phyloP scores from a whole-genome alignment of 2,888 invertebrate genomes.

The Dermolepida albohirtum region DNA sequence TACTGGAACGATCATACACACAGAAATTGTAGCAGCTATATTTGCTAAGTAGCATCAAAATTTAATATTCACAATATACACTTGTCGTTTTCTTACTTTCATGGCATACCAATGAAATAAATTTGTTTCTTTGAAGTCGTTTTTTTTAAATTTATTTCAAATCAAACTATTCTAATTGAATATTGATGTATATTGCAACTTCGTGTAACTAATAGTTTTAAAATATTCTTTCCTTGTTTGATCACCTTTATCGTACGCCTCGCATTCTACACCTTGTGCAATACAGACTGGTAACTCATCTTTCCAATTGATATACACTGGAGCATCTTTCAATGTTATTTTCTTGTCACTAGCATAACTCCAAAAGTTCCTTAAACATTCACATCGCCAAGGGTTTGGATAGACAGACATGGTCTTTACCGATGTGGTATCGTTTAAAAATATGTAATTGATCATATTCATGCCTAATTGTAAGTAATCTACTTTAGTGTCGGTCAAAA shows the following conservation, averaged over 20 bases:
- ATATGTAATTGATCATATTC: slow-evolving; percentile 35
- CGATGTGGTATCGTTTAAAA: slow-evolving; percentile 1
- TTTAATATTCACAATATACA: too few relatives aligned
- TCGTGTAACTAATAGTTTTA: slow-evolving; percentile 18
- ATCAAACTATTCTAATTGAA: slow-evolving; percentile 9
- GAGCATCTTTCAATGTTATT: slow-evolving; percentile 24
- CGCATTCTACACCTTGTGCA: slow-evolving; percentile 10
- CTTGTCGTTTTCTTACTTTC: too few relatives aligned
- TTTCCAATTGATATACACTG: slow-evolving; percentile 15
- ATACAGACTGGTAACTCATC: slow-evolving; percentile 25
- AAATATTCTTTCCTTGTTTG: slow-evolving; percentile 23
- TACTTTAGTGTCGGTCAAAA: slow-evolving; percentile 13
- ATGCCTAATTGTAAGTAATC: slow-evolving; percentile 32
- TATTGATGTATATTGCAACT: slow-evolving; percentile 16
- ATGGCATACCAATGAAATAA: background rate
- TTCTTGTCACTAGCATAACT: background rate
- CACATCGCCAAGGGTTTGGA: slow-evolving; percentile 38
- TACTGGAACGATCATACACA: too few relatives aligned
- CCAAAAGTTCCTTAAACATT: slow-evolving; percentile 33
- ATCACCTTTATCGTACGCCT: slow-evolving; percentile 1
- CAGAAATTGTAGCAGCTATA: too few relatives aligned
- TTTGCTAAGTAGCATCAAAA: too few relatives aligned
- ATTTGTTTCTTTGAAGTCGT: background rate
- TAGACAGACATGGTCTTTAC: slow-evolving; percentile 30
- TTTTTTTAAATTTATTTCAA: background rate